Conservation (phyloP, 2,113 vertebrate species). For the Hepsetus odoe region DNA sequence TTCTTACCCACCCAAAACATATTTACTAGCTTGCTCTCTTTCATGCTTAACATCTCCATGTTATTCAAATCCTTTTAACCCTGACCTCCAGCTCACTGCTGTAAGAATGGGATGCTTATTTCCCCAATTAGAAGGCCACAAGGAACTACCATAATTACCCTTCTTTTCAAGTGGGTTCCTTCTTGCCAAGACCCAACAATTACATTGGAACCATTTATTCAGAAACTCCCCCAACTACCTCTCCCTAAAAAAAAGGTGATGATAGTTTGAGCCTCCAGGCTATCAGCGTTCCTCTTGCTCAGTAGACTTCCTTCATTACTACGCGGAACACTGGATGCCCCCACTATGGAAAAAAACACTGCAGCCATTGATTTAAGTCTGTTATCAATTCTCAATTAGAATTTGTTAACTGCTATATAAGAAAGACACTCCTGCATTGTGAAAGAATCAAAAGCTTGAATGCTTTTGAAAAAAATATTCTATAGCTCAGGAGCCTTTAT, state of each 20-base stretch:
- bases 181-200: constrained; percentile 22
- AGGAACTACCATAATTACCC: constrained; percentile 37
- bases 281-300: background rate
- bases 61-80: constrained; percentile 15
- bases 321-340: background rate
- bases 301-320: constrained; percentile 6
- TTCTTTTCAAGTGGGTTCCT: constrained; percentile 38
- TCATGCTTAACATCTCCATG: background rate
- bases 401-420: constrained; percentile 11
- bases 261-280: constrained; percentile 15
- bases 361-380: background rate
- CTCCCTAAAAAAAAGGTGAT: constrained; percentile 19
- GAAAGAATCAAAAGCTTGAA: background rate
- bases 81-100: background rate
- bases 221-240: constrained; percentile 20
- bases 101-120: constrained; percentile 15
- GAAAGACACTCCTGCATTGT: background rate
- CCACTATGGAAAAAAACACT: background rate
- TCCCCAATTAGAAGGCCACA: constrained; percentile 15
- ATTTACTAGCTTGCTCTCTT: background rate
- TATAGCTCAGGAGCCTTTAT: background rate
- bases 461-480: background rate
- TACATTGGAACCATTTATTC: constrained; percentile 38
- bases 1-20: background rate
- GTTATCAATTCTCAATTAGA: background rate